phyloP scores from a whole-genome alignment of 2,113 vertebrate genomes.

The Enhydra lutris region DNA sequence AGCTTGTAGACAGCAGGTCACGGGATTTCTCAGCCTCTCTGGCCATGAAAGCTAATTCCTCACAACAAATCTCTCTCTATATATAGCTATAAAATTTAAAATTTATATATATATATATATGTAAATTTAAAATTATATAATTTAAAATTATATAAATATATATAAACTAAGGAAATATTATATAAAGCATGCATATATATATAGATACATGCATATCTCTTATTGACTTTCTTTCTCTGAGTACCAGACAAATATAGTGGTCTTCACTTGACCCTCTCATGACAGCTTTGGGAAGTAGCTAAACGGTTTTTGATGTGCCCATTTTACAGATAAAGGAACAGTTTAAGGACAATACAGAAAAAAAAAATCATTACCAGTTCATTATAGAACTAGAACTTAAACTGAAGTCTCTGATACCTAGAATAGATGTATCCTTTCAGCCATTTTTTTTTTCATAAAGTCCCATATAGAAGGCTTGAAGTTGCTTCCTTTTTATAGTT shows the following conservation, averaged over 20 bases:
- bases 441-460: slow-evolving; percentile 10
- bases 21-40: not conserved
- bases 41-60: not conserved
- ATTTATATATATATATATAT: no score
- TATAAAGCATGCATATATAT: not conserved
- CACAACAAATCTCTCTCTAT: not conserved
- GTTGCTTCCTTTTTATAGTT: not conserved
- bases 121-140: not conserved
- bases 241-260: not conserved
- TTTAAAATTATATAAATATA: not conserved
- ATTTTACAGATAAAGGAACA: slow-evolving; percentile 12
- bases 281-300: not conserved
- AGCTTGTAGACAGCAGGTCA: not conserved
- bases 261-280: not conserved
- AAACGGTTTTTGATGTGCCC: not conserved
- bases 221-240: not conserved
- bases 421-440: not conserved
- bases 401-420: not conserved
- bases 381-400: not conserved
- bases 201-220: not conserved
- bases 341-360: not conserved
- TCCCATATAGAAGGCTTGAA: not conserved
- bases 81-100: not conserved
- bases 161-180: not conserved
- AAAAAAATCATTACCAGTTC: not conserved